Conservation (phyloP, 2,888 invertebrate species). For the Volucella inanis region DNA sequence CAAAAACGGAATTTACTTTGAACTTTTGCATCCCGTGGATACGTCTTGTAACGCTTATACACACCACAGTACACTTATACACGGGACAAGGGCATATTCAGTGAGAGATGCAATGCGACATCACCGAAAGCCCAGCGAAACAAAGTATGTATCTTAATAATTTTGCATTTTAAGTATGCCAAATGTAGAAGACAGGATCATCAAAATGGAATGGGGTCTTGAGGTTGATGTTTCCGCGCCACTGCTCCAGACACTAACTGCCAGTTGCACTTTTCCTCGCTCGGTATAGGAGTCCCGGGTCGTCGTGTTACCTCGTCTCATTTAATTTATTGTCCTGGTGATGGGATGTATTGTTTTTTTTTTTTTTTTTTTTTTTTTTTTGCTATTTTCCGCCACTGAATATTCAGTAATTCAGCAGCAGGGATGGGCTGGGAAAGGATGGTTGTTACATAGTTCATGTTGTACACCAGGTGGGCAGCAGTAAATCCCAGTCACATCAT, state of each 20-base stretch:
- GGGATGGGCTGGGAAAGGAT: neutral
- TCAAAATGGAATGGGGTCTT: neutral
- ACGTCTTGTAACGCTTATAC: neutral
- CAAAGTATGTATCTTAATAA: slow-evolving; percentile 61
- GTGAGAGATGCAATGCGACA: slow-evolving; percentile 26
- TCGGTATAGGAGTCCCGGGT: neutral
- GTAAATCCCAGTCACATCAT: slow-evolving; percentile 31
- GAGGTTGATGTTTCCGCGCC: slow-evolving; percentile 8
- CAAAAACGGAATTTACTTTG: slow-evolving; percentile 55
- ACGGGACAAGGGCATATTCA: slow-evolving; percentile 10
- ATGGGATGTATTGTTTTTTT: neutral
- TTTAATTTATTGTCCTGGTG: slow-evolving; percentile 21
- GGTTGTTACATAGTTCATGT: neutral
- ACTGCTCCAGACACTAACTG: neutral
- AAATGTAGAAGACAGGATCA: slow-evolving; percentile 27
- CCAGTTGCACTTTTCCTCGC: slow-evolving; percentile 1
- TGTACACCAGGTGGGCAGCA: slow-evolving; percentile 15
- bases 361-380: neutral
- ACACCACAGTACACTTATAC: neutral
- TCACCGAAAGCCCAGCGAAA: slow-evolving; percentile 35
- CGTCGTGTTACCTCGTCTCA: neutral
- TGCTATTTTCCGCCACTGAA: slow-evolving; percentile 5
- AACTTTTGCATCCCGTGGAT: slow-evolving; percentile 50
- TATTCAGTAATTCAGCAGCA: slow-evolving; percentile 13
- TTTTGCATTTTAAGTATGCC: slow-evolving; percentile 45